These are phyloP conservation scores for Lagorchestes hirsutus DNA, from an alignment of 2,797 vertebrate genomes.

Conservation along the genomic window DNA sequence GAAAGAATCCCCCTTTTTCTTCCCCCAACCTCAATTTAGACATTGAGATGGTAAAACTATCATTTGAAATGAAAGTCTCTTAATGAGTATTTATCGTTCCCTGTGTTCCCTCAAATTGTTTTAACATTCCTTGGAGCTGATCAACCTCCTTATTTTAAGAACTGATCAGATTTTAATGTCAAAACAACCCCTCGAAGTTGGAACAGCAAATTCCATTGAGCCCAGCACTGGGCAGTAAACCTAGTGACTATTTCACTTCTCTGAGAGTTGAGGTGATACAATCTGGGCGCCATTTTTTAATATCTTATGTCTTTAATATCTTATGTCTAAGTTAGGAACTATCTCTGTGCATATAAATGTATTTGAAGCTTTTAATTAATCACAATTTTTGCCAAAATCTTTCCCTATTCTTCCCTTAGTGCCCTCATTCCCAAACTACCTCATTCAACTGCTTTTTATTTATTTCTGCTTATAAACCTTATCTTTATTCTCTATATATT, in stretches of 20 bases:
- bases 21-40: constrained; percentile 39
- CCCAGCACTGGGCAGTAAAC: constrained; percentile 64
- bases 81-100: constrained; percentile 80
- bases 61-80: constrained; percentile 80
- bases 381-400: neutral
- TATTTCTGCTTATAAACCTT: neutral
- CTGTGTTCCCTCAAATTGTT: constrained; percentile 69
- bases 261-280: constrained; percentile 17
- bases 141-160: constrained; percentile 77
- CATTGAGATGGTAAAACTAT: constrained; percentile 73
- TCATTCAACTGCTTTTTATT: neutral
- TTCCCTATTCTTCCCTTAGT: neutral
- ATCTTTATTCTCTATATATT: neutral
- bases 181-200: constrained; percentile 81
- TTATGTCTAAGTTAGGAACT: constrained; percentile 16
- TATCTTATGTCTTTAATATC: constrained; percentile 32
- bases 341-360: constrained; percentile 16
- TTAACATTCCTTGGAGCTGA: constrained; percentile 81
- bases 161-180: constrained; percentile 78
- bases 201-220: constrained; percentile 75
- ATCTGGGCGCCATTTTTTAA: constrained; percentile 58
- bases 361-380: constrained; percentile 10
- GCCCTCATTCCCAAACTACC: neutral
- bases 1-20: constrained; percentile 59
- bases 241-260: constrained; percentile 64